phyloP scores from a whole-genome alignment of 2,113 vertebrate species.

The Alouatta palliata region DNA sequence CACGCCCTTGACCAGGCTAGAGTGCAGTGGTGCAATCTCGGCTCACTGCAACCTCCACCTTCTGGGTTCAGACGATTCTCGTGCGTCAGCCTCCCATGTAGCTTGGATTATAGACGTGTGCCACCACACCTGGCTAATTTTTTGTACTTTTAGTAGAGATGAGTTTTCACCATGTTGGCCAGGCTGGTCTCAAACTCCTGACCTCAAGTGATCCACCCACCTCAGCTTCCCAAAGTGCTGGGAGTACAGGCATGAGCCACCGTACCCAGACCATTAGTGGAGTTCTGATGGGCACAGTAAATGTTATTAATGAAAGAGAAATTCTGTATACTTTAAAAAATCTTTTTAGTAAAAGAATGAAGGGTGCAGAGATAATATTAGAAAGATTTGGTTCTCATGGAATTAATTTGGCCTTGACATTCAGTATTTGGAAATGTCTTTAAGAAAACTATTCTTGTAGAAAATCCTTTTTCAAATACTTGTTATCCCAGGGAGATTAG shows the following conservation, averaged over 20 bases:
- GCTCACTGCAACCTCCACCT: not conserved
- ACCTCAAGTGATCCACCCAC: not conserved
- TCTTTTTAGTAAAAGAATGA: not conserved
- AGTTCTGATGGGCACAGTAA: not conserved
- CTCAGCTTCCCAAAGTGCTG: not conserved
- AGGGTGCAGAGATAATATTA: not conserved
- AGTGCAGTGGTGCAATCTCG: not conserved
- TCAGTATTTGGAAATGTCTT: not conserved
- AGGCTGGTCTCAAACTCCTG: not conserved
- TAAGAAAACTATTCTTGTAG: conserved; percentile 1
- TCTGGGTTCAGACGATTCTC: not conserved
- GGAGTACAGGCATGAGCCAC: not conserved
- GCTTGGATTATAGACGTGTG: not conserved
- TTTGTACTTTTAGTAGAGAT: not conserved
- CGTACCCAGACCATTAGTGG: not conserved
- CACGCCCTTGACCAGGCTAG: not conserved
- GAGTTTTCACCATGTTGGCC: not conserved
- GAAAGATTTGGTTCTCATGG: conserved; percentile 19
- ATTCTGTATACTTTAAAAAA: not conserved
- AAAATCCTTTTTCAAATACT: conserved; percentile 19
- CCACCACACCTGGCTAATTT: not conserved
- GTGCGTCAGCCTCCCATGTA: not conserved
- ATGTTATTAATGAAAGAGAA: not conserved
- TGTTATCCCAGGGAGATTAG: conserved; percentile 31
- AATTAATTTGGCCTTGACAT: conserved; percentile 18